These are phyloP conservation scores for Plestiodon gilberti DNA, from an alignment of 2,113 vertebrate genomes.

Conservation along the genomic window DNA sequence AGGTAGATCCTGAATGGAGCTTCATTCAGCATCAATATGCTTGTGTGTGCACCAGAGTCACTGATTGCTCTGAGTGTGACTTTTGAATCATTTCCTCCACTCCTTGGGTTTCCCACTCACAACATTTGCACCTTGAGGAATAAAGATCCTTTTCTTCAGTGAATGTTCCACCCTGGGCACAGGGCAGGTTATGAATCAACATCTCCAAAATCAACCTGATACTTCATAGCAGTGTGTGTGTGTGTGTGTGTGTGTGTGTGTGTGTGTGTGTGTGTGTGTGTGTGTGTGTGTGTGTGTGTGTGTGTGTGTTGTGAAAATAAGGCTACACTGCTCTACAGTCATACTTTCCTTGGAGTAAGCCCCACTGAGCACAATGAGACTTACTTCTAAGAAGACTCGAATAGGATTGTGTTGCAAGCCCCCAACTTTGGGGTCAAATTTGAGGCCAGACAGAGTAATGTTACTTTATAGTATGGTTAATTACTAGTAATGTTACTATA, in stretches of 20 bases:
- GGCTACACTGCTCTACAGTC: too few relatives aligned
- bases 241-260: constrained; percentile 33
- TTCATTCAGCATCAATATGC: not conserved
- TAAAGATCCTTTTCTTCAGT: not conserved
- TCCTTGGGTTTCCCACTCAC: not conserved
- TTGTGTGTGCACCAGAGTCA: not conserved
- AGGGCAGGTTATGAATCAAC: not conserved
- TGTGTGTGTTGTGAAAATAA: constrained; percentile 15
- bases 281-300: not conserved
- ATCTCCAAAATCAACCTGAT: constrained; percentile 3
- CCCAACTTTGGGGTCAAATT: too few relatives aligned
- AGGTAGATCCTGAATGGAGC: not conserved
- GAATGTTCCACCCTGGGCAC: not conserved
- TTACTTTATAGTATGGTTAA: too few relatives aligned
- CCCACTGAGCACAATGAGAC: too few relatives aligned
- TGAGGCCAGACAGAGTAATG: too few relatives aligned
- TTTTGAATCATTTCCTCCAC: not conserved
- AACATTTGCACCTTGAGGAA: not conserved
- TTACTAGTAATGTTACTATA: too few relatives aligned
- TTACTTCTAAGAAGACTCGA: too few relatives aligned
- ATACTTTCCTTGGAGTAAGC: not conserved
- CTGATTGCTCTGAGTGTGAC: not conserved
- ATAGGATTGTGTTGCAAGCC: too few relatives aligned
- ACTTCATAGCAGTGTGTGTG: constrained; percentile 14
- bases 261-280: constrained; percentile 33